Conservation (phyloP, 2,888 invertebrate species). For the Melinaea menophilus region DNA sequence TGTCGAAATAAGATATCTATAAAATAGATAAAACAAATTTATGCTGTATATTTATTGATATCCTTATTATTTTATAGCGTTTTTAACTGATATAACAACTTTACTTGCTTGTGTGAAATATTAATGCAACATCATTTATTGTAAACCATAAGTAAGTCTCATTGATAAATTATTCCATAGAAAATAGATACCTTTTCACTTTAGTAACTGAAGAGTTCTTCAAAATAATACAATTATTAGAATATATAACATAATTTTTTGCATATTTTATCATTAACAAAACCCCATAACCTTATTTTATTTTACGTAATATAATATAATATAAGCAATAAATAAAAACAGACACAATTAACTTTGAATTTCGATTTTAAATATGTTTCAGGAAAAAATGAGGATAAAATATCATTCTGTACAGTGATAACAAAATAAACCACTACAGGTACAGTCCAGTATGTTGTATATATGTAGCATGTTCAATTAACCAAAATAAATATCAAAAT, state of each 20-base stretch:
- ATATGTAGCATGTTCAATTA: no score
- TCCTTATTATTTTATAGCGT: not conserved
- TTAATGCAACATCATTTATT: conserved; percentile 20
- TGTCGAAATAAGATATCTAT: no score
- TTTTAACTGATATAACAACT: conserved; percentile 16
- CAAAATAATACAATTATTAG: conserved; percentile 12
- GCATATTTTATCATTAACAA: conserved; percentile 15
- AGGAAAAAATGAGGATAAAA: no score
- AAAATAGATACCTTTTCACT: conserved; percentile 54
- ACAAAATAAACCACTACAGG: no score
- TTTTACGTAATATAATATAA: no score
- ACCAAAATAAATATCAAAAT: no score
- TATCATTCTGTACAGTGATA: no score
- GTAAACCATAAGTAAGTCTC: conserved; percentile 58
- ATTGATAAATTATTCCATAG: conserved; percentile 66
- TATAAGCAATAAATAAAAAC: no score
- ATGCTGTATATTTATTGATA: not conserved
- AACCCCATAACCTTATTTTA: not conserved
- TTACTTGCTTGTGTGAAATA: conserved; percentile 19
- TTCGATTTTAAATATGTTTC: no score
- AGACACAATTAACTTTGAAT: no score
- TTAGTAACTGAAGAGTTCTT: conserved; percentile 39
- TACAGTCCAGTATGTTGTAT: no score
- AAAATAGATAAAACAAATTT: not conserved
- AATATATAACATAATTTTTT: conserved; percentile 8